Evolutionary conservation across 37 sponge, comb jelly and placozoan genomes (phyloP).

Genomic region (Bolinopsis microptera): DNA sequence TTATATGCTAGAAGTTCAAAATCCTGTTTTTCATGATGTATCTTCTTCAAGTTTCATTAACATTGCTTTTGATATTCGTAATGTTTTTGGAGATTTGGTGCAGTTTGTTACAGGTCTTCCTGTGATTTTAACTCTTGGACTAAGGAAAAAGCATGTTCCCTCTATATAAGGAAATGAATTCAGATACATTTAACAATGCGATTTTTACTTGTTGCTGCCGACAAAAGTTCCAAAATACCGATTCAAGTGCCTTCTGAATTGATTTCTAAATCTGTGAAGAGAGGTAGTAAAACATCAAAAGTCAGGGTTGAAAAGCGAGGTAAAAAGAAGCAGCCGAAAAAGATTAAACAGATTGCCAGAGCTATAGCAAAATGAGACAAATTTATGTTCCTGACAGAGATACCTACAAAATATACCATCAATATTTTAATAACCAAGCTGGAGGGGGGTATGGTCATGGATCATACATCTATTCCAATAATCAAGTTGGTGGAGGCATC

Average conservation of each 20-base stretch:
- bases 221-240: background rate
- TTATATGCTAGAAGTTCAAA: conserved; percentile 2
- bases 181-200: background rate
- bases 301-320: background rate
- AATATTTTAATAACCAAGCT: background rate
- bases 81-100: background rate
- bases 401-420: conserved; percentile 16
- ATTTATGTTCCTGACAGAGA: conserved; percentile 17
- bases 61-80: background rate
- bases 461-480: background rate
- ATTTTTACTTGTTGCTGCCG: background rate
- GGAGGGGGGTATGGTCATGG: background rate
- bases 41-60: background rate
- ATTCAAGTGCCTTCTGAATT: background rate
- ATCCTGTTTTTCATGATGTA: conserved; percentile 38
- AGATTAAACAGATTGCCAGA: background rate
- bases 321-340: background rate
- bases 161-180: background rate
- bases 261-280: background rate
- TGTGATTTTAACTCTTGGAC: background rate
- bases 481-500: conserved; percentile 36
- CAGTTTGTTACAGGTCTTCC: background rate
- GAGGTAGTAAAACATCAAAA: background rate
- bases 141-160: background rate
- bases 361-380: conserved; percentile 2